Evolutionary conservation across 2,113 vertebrate genomes (phyloP), one percentile per base, ranked within the genome.

Genomic region (Peucedramus taeniatus): DNA sequence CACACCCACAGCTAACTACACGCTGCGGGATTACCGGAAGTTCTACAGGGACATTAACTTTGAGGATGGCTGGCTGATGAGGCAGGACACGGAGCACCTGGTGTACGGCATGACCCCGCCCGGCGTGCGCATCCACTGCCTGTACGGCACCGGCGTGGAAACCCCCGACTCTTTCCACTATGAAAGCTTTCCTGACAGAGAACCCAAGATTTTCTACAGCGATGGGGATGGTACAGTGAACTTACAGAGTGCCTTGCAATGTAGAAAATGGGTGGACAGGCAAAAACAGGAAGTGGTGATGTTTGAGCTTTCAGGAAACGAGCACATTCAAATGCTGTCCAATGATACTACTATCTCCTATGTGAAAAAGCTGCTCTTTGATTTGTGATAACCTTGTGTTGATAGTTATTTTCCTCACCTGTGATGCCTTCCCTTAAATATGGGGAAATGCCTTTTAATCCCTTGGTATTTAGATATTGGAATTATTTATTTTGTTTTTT

Each of bases 141-240:
- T 99, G 3, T 99, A 98, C 1, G 99, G 99, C 45, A 99, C 96
- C 0, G 99, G 99, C 0, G 86, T 99, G 28, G 88, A 97, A 27
- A 99, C 99, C 0, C 96, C 98, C 0, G 98, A 99, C 14, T 97
- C 97, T 1, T 99, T 99, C 97, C 93, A 95, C 17, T 99, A 99
- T 3, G 98, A 98, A 0, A 98, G 86, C 71, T 99, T 99, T 83
- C 99, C 99, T 1, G 99, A 99, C 65, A 98, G 85, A 5, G 99
- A 99, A 21, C 99, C 99, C n/a, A 97, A 94, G 31, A 98, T 99
- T 66, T 44, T 93, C 68, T 96, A 96, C 42, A 99, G 99, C 0
- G 97, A 99, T 3, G 99, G 99, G 0, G 99, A 99, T 0, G 99
- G 99, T 5, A 99, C 99, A 1, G 99, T 99, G n/a, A 99, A 99